These are phyloP conservation scores for Myoxocephalus aenaeus DNA, from an alignment of 2,797 vertebrate species.

Conservation along the genomic window DNA sequence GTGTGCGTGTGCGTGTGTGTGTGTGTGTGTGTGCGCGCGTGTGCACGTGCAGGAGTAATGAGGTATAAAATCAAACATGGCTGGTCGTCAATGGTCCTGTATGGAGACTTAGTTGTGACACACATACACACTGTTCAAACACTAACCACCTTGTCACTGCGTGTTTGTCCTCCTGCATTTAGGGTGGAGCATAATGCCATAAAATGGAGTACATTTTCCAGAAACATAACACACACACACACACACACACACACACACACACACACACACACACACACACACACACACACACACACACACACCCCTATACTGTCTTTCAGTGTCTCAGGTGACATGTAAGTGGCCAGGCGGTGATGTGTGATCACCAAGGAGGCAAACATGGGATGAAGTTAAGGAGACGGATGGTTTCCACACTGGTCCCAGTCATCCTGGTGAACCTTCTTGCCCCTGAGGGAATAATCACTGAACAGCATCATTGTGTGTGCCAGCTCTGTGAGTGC, in stretches of 20 bases:
- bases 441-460: slow-evolving; percentile 22
- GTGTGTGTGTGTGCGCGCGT: slow-evolving; percentile 1
- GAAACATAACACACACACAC: background rate
- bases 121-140: slow-evolving; percentile 44
- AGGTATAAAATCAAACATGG: slow-evolving; percentile 53
- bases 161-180: background rate
- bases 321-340: slow-evolving; percentile 39
- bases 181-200: background rate
- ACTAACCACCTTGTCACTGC: slow-evolving; percentile 33
- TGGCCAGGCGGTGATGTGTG: slow-evolving; percentile 14
- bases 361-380: slow-evolving; percentile 35
- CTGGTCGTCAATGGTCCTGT: slow-evolving; percentile 47
- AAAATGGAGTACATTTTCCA: slow-evolving; percentile 5
- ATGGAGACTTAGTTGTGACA: slow-evolving; percentile 43
- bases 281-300: background rate
- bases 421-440: slow-evolving; percentile 33
- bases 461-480: slow-evolving; percentile 23
- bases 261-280: too few relatives aligned
- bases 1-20: background rate
- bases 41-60: slow-evolving; percentile 47
- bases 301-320: background rate
- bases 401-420: slow-evolving; percentile 27
- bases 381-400: slow-evolving; percentile 18
- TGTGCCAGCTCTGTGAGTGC: slow-evolving; percentile 14
- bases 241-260: background rate